phyloP scores from a whole-genome alignment of 2,888 invertebrate species.

The Tupiocoris notatus region DNA sequence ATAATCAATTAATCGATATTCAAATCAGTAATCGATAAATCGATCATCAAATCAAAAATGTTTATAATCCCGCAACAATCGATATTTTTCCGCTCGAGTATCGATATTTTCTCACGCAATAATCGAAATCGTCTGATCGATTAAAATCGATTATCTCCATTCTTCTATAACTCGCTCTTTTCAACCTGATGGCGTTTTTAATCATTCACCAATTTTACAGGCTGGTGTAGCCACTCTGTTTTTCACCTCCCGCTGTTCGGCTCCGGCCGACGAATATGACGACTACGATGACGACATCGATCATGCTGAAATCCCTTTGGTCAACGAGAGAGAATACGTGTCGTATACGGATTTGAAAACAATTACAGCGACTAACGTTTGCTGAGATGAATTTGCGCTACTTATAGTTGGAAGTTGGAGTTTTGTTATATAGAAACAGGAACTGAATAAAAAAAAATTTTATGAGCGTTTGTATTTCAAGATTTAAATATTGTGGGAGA shows the following conservation, averaged over 20 bases:
- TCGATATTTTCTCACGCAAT: no score
- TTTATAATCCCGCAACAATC: no score
- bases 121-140: no score
- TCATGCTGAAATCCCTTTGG: slow-evolving; percentile 20
- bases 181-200: no score
- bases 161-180: no score
- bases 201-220: slow-evolving; percentile 37
- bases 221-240: slow-evolving; percentile 46
- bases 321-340: slow-evolving; percentile 1
- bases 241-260: slow-evolving; percentile 45
- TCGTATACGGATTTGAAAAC: slow-evolving; percentile 23
- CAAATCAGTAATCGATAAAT: no score
- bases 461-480: background rate
- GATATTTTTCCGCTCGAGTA: no score
- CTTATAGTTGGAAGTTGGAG: background rate
- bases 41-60: no score
- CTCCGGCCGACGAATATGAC: slow-evolving; percentile 35
- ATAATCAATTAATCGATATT: no score
- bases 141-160: no score
- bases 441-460: background rate
- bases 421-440: background rate
- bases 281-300: slow-evolving; percentile 17
- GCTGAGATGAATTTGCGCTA: background rate
- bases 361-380: slow-evolving; percentile 22
- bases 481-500: background rate